phyloP scores from a whole-genome alignment of 2,888 invertebrate species.

The Luperina testacea region DNA sequence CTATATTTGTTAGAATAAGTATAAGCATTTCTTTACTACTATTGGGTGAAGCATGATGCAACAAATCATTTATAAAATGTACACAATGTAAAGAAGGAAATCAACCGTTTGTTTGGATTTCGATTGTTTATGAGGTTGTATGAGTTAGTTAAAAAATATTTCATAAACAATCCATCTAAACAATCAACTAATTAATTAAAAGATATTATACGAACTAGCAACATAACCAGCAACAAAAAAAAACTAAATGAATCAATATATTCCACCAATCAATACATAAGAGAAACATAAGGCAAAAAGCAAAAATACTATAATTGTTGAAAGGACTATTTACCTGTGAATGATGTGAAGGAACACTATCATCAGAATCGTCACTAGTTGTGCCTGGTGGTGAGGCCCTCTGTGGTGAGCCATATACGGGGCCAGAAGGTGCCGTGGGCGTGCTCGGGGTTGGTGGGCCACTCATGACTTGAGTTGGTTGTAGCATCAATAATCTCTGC shows the following conservation, averaged over 20 bases:
- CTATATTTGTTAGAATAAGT: neutral
- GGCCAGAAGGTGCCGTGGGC: constrained; percentile 80
- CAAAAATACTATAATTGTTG: neutral
- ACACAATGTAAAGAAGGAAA: constrained; percentile 4
- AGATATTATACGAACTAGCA: neutral
- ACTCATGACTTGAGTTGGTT: constrained; percentile 88
- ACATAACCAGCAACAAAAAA: constrained; percentile 9
- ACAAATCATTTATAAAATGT: constrained; percentile 4
- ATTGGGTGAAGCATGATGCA: constrained; percentile 1
- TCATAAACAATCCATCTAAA: constrained; percentile 12
- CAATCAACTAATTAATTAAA: constrained; percentile 9
- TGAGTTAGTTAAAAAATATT: neutral
- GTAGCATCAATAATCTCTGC: constrained; percentile 89
- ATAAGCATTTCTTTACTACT: constrained; percentile 3
- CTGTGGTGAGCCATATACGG: constrained; percentile 90
- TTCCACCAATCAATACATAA: neutral
- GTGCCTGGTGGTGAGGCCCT: constrained; percentile 92
- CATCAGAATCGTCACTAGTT: constrained; percentile 96
- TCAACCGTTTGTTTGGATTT: constrained; percentile 5
- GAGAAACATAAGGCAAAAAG: neutral
- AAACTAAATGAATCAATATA: neutral
- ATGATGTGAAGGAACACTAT: constrained; percentile 92
- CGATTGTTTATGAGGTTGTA: neutral
- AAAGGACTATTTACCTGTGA: constrained; percentile 80
- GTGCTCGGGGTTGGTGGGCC: constrained; percentile 86